A percentile compares a stretch with the other conserved stretches of the same genome.
Evolutionary conservation across 2,797 vertebrate species (phyloP).

Genomic region (Enteromius anoplus): DNA sequence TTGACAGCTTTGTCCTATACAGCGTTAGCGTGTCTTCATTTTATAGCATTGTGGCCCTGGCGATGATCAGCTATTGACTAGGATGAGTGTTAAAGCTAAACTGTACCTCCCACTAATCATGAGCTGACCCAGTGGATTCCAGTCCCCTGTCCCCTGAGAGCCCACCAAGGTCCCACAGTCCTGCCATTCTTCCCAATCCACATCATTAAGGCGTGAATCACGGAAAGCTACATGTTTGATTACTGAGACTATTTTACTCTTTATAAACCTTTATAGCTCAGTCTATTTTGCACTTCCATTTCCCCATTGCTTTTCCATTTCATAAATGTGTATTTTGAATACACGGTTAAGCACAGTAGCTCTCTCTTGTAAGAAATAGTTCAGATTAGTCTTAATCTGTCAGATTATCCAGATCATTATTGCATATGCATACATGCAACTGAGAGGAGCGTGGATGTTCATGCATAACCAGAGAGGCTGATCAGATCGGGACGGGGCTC

Average conservation of each 20-base stretch:
- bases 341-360: neutral
- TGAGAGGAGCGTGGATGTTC: constrained; percentile 24
- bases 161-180: constrained; percentile 46
- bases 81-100: constrained; percentile 61
- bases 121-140: constrained; percentile 47
- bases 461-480: constrained; percentile 41
- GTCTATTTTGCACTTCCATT: neutral
- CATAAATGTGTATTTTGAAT: neutral
- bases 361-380: neutral
- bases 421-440: constrained; percentile 14
- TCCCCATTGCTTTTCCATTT: neutral
- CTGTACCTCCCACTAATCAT: constrained; percentile 62
- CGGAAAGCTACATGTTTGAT: neutral
- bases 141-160: constrained; percentile 50
- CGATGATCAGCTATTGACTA: constrained; percentile 65
- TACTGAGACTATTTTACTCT: neutral
- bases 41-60: constrained; percentile 34
- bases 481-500: constrained; percentile 18
- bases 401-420: neutral
- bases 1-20: constrained; percentile 24
- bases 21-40: constrained; percentile 1
- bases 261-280: neutral
- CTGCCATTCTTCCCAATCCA: constrained; percentile 28
- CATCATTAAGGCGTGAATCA: constrained; percentile 23
- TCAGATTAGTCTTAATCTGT: constrained; percentile 11